phyloP scores from a whole-genome alignment of 2,797 vertebrate species.

The Orestias chungarensis region DNA sequence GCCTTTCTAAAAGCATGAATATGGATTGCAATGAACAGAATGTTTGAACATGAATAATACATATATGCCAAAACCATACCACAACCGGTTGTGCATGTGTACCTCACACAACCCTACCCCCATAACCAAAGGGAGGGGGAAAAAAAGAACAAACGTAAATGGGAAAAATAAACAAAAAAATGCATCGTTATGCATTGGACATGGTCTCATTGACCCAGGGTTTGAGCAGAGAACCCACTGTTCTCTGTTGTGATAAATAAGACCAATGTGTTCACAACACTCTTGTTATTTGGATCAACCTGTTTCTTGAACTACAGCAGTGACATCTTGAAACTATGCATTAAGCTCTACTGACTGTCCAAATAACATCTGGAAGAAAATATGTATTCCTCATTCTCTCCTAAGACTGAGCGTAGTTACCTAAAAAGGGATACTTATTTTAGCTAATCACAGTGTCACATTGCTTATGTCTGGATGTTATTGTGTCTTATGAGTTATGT shows the following conservation, averaged over 20 bases:
- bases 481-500: not conserved
- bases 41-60: conserved; percentile 83
- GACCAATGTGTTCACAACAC: conserved; percentile 46
- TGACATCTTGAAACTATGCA: conserved; percentile 55
- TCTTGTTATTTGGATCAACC: conserved; percentile 58
- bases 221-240: conserved; percentile 70
- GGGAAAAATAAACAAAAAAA: conserved; percentile 76
- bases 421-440: conserved; percentile 1
- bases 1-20: conserved; percentile 77
- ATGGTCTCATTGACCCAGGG: conserved; percentile 60
- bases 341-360: conserved; percentile 43
- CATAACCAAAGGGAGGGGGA: conserved; percentile 30
- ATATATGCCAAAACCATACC: conserved; percentile 78
- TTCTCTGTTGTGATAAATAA: conserved; percentile 62
- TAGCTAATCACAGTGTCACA: not conserved
- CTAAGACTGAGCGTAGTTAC: conserved; percentile 26
- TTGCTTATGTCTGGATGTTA: not conserved
- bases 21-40: conserved; percentile 78
- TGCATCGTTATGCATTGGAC: conserved; percentile 77
- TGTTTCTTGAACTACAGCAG: conserved; percentile 34
- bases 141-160: conserved; percentile 42
- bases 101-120: conserved; percentile 51
- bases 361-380: conserved; percentile 33
- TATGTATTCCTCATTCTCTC: conserved; percentile 25
- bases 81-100: conserved; percentile 63